phyloP scores from a whole-genome alignment of 2,113 vertebrate species.

The Scalopus aquaticus region DNA sequence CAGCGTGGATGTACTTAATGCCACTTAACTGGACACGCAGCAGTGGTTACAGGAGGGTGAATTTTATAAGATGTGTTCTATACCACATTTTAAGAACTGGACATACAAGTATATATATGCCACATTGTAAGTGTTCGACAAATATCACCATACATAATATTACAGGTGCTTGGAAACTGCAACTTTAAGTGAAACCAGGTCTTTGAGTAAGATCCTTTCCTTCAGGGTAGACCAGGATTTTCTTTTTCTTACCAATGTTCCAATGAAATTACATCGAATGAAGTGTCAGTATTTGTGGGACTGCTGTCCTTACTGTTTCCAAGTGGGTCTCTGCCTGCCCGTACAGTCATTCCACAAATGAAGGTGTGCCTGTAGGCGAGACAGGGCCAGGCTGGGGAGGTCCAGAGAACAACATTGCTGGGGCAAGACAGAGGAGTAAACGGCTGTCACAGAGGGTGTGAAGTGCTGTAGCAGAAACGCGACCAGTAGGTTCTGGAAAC shows the following conservation, averaged over 20 bases:
- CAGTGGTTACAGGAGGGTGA: neutral
- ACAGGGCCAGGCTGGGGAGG: neutral
- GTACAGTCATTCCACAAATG: neutral
- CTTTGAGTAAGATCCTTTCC: too few relatives aligned
- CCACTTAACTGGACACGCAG: neutral
- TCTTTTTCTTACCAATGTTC: too few relatives aligned
- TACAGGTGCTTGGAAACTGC: neutral
- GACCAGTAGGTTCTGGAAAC: neutral
- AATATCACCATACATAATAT: neutral
- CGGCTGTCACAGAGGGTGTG: neutral
- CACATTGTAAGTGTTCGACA: neutral
- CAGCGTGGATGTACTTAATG: neutral
- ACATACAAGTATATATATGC: neutral
- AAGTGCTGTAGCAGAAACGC: neutral
- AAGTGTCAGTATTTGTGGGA: too few relatives aligned
- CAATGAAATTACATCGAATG: too few relatives aligned
- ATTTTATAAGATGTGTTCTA: neutral
- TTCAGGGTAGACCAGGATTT: too few relatives aligned
- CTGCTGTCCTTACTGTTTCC: neutral
- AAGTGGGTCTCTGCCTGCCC: neutral
- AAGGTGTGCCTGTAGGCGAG: neutral
- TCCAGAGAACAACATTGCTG: neutral
- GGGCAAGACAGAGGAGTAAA: neutral
- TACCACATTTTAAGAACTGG: neutral
- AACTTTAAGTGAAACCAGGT: too few relatives aligned